Evolutionary conservation across 2,113 vertebrate species (phyloP).

Genomic region (Cynocephalus volans): DNA sequence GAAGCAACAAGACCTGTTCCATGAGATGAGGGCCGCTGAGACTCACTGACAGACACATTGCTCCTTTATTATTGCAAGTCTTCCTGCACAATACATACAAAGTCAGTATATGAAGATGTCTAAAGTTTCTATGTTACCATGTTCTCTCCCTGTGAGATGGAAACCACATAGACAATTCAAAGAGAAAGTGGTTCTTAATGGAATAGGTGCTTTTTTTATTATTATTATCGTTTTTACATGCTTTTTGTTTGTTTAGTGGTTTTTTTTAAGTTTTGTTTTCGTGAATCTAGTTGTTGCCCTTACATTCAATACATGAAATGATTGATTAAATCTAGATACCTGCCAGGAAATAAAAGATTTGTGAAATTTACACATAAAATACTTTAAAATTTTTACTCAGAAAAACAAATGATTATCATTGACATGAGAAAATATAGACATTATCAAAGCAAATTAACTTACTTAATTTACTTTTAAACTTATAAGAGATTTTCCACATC

Average conservation of each 20-base stretch:
- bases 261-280: conserved; percentile 31
- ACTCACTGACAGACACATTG: not conserved
- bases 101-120: not conserved
- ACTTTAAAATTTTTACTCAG: conserved; percentile 54
- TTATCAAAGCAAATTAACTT: conserved; percentile 68
- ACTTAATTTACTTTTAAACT: conserved; percentile 38
- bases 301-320: conserved; percentile 16
- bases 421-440: conserved; percentile 29
- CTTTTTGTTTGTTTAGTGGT: not conserved
- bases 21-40: not conserved
- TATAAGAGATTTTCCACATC: conserved; percentile 58
- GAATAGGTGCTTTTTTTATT: not conserved
- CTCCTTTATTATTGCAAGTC: not conserved
- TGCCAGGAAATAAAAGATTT: conserved; percentile 51
- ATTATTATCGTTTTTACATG: not conserved
- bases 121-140: not conserved
- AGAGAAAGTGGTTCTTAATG: conserved; percentile 44
- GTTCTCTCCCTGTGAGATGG: not conserved
- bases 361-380: not conserved
- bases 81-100: not conserved
- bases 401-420: conserved; percentile 14
- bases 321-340: not conserved
- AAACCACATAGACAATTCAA: conserved; percentile 33
- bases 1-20: not conserved
- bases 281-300: conserved; percentile 9